Conservation (phyloP, 2,113 vertebrate species). For the Oplegnathus fasciatus region DNA sequence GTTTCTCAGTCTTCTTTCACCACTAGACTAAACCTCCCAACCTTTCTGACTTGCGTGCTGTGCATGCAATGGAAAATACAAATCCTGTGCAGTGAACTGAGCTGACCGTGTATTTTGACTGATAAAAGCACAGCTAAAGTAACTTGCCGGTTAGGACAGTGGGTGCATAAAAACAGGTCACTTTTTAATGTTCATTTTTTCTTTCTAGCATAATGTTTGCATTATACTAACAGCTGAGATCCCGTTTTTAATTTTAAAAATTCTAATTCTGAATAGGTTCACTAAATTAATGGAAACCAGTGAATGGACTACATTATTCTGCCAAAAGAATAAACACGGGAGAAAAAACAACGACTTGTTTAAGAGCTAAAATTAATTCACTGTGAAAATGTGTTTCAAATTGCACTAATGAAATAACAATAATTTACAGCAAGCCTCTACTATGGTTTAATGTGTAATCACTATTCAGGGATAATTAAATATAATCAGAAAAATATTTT, state of each 20-base stretch:
- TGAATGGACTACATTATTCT: conserved; percentile 66
- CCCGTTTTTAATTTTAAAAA: conserved; percentile 49
- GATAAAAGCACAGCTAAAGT: conserved; percentile 29
- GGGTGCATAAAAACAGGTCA: conserved; percentile 28
- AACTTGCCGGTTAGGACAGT: conserved; percentile 2
- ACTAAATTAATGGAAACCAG: conserved; percentile 55
- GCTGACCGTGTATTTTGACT: not conserved
- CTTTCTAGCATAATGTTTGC: conserved; percentile 26
- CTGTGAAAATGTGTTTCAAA: conserved; percentile 71
- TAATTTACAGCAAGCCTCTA: conserved; percentile 60
- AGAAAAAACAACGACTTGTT: conserved; percentile 28
- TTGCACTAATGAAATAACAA: conserved; percentile 78
- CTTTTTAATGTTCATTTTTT: conserved; percentile 20
- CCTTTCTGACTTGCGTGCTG: conserved; percentile 10
- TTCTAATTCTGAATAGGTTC: conserved; percentile 48
- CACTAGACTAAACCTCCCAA: not conserved
- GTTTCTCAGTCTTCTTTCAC: conserved; percentile 1
- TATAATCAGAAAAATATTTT: conserved; percentile 71
- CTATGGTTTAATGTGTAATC: conserved; percentile 65
- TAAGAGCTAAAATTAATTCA: conserved; percentile 68
- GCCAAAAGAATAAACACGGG: conserved; percentile 49
- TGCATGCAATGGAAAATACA: conserved; percentile 28
- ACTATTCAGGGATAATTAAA: conserved; percentile 73
- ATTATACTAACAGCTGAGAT: conserved; percentile 33
- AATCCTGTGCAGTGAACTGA: conserved; percentile 8